Base-by-base conservation (phyloP, 2,888 invertebrate genomes). In the Siphonodentalium dalli region DNA sequence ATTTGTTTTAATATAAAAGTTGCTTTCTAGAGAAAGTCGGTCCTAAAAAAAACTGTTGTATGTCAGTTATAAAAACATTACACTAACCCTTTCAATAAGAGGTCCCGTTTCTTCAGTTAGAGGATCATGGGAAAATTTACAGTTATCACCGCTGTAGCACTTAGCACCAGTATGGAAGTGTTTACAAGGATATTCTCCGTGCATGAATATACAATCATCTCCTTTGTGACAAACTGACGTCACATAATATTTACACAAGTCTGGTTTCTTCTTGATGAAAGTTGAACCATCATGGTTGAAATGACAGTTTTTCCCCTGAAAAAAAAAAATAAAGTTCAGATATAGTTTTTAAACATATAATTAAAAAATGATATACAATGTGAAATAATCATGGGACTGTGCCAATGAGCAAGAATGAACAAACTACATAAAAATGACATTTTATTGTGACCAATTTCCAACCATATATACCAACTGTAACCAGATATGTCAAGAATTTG, bases 221-320 rank as follows among this genome's bases (percentile, higher is more conserved):
- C 92, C 89, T 84, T 96, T 97, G 47, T 92, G 90, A 84, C 97
- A 97, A 81, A 92, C 92, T 67, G 93, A 93, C 89, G 91, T 92
- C 56, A 96, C 83, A 84, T 96, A 97, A 84, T 95, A 97, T 84
- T 96, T 97, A 83, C 97, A 98, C 2, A 96, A 84, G 82, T 97
- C 97, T 86, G 91, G 87, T 84, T 94, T 94, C 67, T 92, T 88
- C 90, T 78, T 96, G 95, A 11, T 90, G 91, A n/a, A n/a, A n/a
- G 41, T n/a, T n/a, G n/a, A 29, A 15, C 31, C 28, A 8, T 90
- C 89, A 77, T 97, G 96, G 15, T 91, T 91, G 80, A 89, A 93
- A 42, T 88, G 87, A 82, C 94, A 94, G 66, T 92, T 91, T 55
- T 89, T 88, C 53, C 91, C 90, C 84, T 86, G 82, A 57, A 78